Percentiles rank a stretch among this genome's conserved stretches.
phyloP scores from a whole-genome alignment of 53 echinoderm and acorn worm genomes.

The Henricia sp. region DNA sequence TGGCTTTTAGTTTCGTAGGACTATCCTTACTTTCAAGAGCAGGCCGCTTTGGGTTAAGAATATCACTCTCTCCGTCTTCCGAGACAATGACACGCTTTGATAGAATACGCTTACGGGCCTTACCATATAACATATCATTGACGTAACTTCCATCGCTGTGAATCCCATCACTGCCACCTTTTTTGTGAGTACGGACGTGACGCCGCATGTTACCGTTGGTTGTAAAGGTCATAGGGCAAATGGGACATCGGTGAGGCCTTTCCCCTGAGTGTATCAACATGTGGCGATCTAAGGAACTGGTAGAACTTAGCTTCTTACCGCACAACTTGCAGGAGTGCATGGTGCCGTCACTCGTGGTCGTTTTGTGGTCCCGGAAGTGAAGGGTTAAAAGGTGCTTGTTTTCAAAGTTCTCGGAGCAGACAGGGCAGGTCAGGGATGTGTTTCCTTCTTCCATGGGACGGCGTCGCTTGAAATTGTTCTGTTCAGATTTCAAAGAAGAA shows the following conservation, averaged over 20 bases:
- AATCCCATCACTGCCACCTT: neutral
- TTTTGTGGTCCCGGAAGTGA: constrained; percentile 92
- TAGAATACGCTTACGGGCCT: constrained; percentile 70
- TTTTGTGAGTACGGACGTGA: constrained; percentile 89
- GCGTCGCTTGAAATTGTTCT: constrained; percentile 77
- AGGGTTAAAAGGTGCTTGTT: constrained; percentile 81
- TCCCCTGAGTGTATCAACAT: constrained; percentile 99
- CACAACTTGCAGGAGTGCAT: constrained; percentile 95
- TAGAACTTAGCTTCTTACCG: constrained; percentile 92
- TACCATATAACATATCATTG: constrained; percentile 60
- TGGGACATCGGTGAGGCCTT: constrained; percentile 88
- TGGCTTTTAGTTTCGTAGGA: constrained; percentile 15
- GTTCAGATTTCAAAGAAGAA: too few relatives aligned
- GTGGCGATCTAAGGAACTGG: constrained; percentile 96
- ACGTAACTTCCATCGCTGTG: constrained; percentile 48
- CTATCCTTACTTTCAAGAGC: constrained; percentile 41
- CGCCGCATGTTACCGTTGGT: constrained; percentile 99
- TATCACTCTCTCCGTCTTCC: constrained; percentile 30
- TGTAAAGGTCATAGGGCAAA: constrained; percentile 95
- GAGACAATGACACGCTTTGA: constrained; percentile 65
- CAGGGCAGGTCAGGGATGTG: constrained; percentile 77
- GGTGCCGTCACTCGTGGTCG: constrained; percentile 55
- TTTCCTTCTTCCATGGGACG: constrained; percentile 87
- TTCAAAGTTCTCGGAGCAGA: constrained; percentile 76
- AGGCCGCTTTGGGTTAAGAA: constrained; percentile 52